Evolutionary conservation across 2,113 vertebrate genomes (phyloP).

Genomic region (Zosterops lateralis): DNA sequence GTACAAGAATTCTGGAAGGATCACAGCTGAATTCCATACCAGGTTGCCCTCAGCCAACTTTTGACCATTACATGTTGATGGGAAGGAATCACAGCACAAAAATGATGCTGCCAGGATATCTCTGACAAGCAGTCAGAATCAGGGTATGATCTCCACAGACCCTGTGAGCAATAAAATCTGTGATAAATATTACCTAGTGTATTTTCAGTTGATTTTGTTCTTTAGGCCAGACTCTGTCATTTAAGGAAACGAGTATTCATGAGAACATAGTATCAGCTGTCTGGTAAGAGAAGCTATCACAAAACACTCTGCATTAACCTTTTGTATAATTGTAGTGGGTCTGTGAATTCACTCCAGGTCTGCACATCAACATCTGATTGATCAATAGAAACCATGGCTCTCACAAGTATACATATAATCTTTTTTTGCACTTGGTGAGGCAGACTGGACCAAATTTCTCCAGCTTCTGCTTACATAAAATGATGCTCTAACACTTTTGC

Average conservation of each 20-base stretch:
- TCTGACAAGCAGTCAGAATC: neutral
- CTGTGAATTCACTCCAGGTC: neutral
- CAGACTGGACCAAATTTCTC: neutral
- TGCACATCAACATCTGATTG: neutral
- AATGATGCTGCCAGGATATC: neutral
- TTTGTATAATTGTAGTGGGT: neutral
- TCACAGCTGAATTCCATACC: neutral
- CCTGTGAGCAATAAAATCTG: neutral
- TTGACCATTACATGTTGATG: neutral
- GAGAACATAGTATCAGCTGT: neutral
- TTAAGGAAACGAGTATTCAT: neutral
- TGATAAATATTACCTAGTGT: neutral
- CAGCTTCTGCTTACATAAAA: neutral
- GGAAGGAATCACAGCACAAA: neutral
- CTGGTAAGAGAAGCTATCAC: neutral
- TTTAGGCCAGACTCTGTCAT: neutral
- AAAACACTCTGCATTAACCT: neutral
- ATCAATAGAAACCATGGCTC: neutral
- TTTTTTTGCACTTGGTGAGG: neutral
- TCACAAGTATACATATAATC: neutral
- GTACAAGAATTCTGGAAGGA: neutral
- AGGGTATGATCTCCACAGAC: neutral
- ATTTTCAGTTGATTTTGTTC: neutral
- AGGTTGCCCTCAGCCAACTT: neutral
- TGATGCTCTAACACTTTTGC: neutral